A percentile compares a stretch with the other conserved stretches of the same genome.
phyloP scores from a whole-genome alignment of 2,888 invertebrate genomes.

The Dynastes hyllus region DNA sequence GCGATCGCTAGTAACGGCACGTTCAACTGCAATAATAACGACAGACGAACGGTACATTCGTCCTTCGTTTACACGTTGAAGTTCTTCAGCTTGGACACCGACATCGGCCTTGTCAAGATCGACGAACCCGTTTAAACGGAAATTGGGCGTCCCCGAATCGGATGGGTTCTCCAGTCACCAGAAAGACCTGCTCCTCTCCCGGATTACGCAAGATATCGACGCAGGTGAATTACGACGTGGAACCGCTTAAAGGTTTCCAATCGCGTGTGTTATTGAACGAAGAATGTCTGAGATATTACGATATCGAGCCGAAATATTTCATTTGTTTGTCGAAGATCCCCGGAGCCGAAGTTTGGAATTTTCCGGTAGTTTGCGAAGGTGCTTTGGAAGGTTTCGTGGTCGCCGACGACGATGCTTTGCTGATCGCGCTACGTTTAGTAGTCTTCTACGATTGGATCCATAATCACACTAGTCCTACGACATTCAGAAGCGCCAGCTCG shows the following conservation, averaged over 20 bases:
- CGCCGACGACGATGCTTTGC: constrained; percentile 7
- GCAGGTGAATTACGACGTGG: not conserved
- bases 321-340: not conserved
- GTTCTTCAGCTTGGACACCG: constrained; percentile 5
- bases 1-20: not conserved
- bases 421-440: constrained; percentile 16
- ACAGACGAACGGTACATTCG: not conserved
- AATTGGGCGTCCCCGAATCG: no score
- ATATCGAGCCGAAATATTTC: constrained; percentile 21
- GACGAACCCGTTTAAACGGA: not conserved
- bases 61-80: not conserved
- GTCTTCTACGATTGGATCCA: constrained; percentile 15
- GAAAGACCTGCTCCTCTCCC: not conserved
- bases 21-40: not conserved
- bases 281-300: not conserved
- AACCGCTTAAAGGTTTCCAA: not conserved
- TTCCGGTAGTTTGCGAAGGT: constrained; percentile 17
- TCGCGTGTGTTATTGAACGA: not conserved
- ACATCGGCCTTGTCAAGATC: not conserved
- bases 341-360: constrained; percentile 27
- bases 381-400: constrained; percentile 22
- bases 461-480: not conserved
- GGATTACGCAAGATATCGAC: constrained; percentile 1
- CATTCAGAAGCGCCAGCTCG: not conserved
- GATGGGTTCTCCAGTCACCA: no score